These are phyloP conservation scores for Lasioglossum pauxillum DNA, from an alignment of 2,888 invertebrate genomes.

Conservation along the genomic window DNA sequence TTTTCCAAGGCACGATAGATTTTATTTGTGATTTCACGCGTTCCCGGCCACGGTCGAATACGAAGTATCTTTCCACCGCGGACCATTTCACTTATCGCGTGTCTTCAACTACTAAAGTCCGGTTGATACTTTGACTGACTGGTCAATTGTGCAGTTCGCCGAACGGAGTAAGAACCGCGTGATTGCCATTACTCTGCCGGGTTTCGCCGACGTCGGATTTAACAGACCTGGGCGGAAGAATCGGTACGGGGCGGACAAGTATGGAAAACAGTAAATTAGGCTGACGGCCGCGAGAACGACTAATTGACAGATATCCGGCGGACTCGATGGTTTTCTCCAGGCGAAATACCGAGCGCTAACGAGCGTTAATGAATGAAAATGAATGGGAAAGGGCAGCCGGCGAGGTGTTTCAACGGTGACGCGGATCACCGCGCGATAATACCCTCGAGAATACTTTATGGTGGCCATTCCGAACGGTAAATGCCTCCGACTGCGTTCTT, in stretches of 20 bases:
- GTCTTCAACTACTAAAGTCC: not conserved
- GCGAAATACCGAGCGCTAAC: constrained; percentile 62
- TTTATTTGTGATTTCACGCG: not conserved
- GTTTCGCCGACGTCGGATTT: not conserved
- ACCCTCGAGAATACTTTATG: constrained; percentile 63
- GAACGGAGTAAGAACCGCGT: not conserved
- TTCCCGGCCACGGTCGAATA: not conserved
- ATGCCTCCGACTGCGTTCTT: constrained; percentile 47
- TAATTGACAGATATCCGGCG: constrained; percentile 50
- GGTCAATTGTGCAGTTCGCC: not conserved
- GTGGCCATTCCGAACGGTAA: constrained; percentile 57
- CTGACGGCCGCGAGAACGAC: not conserved
- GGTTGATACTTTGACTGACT: not conserved
- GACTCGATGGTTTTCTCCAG: constrained; percentile 45
- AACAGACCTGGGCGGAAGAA: not conserved
- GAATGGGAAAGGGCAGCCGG: constrained; percentile 56
- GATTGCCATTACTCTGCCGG: not conserved
- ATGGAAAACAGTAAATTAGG: constrained; percentile 4
- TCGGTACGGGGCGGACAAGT: not conserved
- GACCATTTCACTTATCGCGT: not conserved
- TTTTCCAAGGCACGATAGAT: not conserved
- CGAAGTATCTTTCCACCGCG: not conserved
- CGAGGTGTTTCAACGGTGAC: constrained; percentile 62
- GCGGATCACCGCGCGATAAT: constrained; percentile 65
- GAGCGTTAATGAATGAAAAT: constrained; percentile 72